These are phyloP conservation scores for Brachystomella parvula DNA, from an alignment of 1,140 invertebrate genomes.

Conservation along the genomic window DNA sequence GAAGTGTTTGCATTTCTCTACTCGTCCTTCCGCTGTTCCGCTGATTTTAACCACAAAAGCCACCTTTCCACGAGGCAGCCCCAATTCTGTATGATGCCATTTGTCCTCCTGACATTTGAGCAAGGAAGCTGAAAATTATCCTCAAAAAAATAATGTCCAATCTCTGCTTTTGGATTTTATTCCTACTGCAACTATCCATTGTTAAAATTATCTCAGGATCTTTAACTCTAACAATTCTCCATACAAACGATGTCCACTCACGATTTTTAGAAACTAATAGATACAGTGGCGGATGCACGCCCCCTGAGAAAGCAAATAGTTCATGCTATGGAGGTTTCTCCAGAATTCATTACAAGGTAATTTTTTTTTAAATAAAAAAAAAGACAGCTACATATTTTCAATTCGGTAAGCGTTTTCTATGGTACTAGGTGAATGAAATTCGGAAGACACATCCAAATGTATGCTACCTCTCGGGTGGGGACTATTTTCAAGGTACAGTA, in stretches of 20 bases:
- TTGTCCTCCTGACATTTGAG: too few species aligned
- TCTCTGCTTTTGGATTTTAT: neutral
- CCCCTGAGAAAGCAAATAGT: conserved; percentile 27
- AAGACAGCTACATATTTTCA: conserved; percentile 3
- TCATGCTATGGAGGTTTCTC: conserved; percentile 48
- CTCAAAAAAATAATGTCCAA: neutral
- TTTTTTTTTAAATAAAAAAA: neutral
- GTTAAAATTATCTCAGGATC: neutral
- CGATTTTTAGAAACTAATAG: conserved; percentile 46
- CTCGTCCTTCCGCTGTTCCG: too few species aligned
- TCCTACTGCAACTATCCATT: neutral
- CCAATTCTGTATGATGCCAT: too few species aligned
- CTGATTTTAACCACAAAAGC: too few species aligned
- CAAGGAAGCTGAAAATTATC: too few species aligned
- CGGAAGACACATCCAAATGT: conserved; percentile 41
- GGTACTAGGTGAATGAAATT: conserved; percentile 32
- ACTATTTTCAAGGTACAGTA: conserved; percentile 48
- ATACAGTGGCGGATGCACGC: conserved; percentile 44
- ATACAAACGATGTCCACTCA: conserved; percentile 51
- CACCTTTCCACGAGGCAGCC: too few species aligned
- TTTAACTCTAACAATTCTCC: conserved; percentile 47
- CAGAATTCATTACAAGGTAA: conserved; percentile 41
- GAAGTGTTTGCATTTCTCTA: too few species aligned
- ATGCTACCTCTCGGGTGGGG: conserved; percentile 47
- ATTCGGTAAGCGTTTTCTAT: neutral